Base-by-base conservation (phyloP, 2,113 vertebrate species). In the Elephantulus edwardii region DNA sequence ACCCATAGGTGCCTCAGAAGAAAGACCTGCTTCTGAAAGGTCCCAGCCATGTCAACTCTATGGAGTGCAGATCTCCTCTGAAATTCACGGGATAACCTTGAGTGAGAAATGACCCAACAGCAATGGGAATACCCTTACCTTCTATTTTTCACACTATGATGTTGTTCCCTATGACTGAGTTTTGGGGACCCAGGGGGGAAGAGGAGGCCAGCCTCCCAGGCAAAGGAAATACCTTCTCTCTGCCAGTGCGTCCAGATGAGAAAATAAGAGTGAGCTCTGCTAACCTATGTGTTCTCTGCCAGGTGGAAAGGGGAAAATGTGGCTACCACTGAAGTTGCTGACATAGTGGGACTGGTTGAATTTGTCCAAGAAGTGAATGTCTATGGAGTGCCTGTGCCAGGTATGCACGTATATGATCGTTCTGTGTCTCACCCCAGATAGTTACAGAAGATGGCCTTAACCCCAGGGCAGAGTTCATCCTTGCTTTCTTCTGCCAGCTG, bases 281-380 rank as follows among this genome's bases (percentile, higher is more conserved):
- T 83, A 74, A 92, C 56, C 74, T 30, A 33, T 83, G 24, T 24
- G 91, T 90, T 95, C 87, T 81, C 19, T 76, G 83, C 81, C 92
- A 99, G 98, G 91, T 99, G 98, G 98, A 99, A 99, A 97, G 98
- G 98, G 54, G 98, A 99, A 96, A 99, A 99, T 0, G 98, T 99
- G 81, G 98, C 98, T 35, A 99, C 98, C 28, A 98, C 91, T 0
- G 98, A 98, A 97, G 97, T 97, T 2, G 97, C 97, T 56, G 97
- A 98, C 92, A 89, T 94, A 83, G 22, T 98, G 54, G 95, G 96
- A 77, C 50, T 97, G 80, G 71, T 97, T 44, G 92, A 96, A 44
- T 97, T 96, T 6, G 3, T 98, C 80, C 86, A 98, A 95, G 98
- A 99, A 94, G 98, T 97, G 24, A 98, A 96, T 52, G 98, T 99